A percentile compares a stretch with the other conserved stretches of the same genome.
Evolutionary conservation across 2,888 invertebrate genomes (phyloP).

Genomic region (Neelides folsomi): DNA sequence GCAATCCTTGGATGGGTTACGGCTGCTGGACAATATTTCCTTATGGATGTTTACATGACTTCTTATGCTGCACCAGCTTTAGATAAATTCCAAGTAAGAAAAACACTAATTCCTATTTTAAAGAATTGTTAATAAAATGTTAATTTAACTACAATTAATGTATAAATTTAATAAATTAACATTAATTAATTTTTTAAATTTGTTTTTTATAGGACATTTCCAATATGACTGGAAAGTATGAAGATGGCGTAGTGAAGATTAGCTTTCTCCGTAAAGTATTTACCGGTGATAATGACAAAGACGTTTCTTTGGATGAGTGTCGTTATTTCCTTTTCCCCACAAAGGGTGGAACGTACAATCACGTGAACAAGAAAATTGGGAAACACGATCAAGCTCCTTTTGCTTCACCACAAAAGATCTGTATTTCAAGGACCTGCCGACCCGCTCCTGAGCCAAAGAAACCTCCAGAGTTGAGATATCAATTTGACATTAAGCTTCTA

Average conservation of each 20-base stretch:
- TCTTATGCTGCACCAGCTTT: conserved; percentile 49
- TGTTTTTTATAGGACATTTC: conserved; percentile 51
- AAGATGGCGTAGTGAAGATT: conserved; percentile 62
- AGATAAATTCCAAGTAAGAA: conserved; percentile 31
- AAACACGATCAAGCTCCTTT: conserved; percentile 62
- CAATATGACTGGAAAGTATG: conserved; percentile 53
- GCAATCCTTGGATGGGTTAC: conserved; percentile 82
- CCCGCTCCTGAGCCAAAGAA: conserved; percentile 35
- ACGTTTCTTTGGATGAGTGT: conserved; percentile 41
- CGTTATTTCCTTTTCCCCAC: conserved; percentile 77
- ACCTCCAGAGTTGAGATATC: conserved; percentile 38
- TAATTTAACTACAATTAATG: too few species aligned
- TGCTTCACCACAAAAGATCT: conserved; percentile 60
- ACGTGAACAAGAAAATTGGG: conserved; percentile 69
- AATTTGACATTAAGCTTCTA: conserved; percentile 26
- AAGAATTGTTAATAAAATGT: too few species aligned
- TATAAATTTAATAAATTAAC: too few species aligned
- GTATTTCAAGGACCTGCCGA: conserved; percentile 46
- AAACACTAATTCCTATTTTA: neutral
- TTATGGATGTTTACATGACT: conserved; percentile 77
- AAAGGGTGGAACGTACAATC: conserved; percentile 65
- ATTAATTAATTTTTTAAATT: neutral
- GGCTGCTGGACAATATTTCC: conserved; percentile 58
- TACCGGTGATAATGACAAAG: conserved; percentile 48
- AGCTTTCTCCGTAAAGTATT: conserved; percentile 63